A percentile compares a stretch with the other conserved stretches of the same genome.
phyloP scores from a whole-genome alignment of 2,113 vertebrate genomes.

The Lathamus discolor region DNA sequence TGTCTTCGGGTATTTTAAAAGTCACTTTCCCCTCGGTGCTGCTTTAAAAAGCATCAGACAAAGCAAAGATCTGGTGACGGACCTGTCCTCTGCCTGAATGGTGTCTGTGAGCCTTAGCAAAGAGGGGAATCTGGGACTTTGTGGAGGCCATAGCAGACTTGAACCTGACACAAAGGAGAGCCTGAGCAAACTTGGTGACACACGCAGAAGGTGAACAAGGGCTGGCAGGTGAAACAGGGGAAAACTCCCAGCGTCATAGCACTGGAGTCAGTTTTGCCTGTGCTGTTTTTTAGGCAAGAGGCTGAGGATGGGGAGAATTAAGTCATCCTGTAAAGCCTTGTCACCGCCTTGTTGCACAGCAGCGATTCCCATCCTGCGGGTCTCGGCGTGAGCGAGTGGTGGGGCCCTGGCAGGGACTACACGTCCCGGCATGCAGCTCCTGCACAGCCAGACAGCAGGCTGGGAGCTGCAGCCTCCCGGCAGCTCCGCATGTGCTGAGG shows the following conservation, averaged over 20 bases:
- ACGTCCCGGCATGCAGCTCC: not conserved
- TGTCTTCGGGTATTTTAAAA: not conserved
- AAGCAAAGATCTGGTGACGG: not conserved
- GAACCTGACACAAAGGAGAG: not conserved
- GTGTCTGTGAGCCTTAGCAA: not conserved
- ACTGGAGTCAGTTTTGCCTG: not conserved
- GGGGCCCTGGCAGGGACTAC: not conserved
- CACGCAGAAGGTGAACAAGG: not conserved
- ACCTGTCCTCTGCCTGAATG: not conserved
- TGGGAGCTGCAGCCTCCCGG: not conserved
- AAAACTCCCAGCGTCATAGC: not conserved
- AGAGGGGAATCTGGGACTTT: not conserved
- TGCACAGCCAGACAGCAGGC: not conserved
- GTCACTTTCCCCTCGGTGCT: not conserved
- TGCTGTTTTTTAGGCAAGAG: not conserved
- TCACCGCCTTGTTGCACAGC: not conserved
- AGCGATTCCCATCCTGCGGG: not conserved
- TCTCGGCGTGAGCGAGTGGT: not conserved
- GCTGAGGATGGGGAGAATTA: not conserved
- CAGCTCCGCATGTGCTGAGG: not conserved
- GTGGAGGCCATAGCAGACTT: not conserved
- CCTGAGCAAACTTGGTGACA: not conserved
- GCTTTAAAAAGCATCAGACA: not conserved
- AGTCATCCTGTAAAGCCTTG: not conserved
- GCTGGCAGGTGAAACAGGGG: not conserved